phyloP scores from a whole-genome alignment of 2,888 invertebrate species.

The Spisula solida region DNA sequence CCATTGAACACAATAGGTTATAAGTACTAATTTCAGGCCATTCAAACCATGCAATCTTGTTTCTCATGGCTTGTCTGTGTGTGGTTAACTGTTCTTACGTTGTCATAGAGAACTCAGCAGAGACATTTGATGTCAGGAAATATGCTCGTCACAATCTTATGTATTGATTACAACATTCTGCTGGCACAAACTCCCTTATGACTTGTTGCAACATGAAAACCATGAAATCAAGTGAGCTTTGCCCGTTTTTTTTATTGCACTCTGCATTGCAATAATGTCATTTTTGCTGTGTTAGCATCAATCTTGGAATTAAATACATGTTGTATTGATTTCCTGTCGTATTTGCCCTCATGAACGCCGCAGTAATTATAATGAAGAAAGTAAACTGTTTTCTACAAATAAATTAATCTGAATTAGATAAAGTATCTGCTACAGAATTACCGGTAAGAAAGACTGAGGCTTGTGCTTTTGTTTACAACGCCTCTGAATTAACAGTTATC shows the following conservation, averaged over 20 bases:
- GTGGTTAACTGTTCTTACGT: background rate
- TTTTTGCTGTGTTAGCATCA: background rate
- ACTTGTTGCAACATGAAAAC: background rate
- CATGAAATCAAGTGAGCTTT: background rate
- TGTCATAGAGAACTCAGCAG: background rate
- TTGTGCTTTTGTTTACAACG: too few relatives aligned
- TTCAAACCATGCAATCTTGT: too few relatives aligned
- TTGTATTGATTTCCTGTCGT: background rate
- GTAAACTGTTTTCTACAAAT: too few relatives aligned
- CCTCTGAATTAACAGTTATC: too few relatives aligned
- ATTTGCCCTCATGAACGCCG: too few relatives aligned
- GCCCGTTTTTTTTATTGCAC: background rate
- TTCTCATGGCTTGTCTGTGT: background rate
- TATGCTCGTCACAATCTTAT: background rate
- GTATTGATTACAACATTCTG: background rate
- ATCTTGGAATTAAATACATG: background rate
- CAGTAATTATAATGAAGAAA: too few relatives aligned
- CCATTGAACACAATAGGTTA: too few relatives aligned
- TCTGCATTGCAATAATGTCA: background rate
- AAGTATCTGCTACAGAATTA: too few relatives aligned
- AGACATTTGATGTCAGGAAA: background rate
- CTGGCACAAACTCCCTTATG: slow-evolving; percentile 1
- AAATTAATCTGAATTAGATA: too few relatives aligned
- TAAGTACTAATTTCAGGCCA: too few relatives aligned
- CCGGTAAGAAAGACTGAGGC: too few relatives aligned